These are phyloP conservation scores for Candidula unifasciata DNA, from an alignment of 2,888 invertebrate genomes.

Conservation along the genomic window DNA sequence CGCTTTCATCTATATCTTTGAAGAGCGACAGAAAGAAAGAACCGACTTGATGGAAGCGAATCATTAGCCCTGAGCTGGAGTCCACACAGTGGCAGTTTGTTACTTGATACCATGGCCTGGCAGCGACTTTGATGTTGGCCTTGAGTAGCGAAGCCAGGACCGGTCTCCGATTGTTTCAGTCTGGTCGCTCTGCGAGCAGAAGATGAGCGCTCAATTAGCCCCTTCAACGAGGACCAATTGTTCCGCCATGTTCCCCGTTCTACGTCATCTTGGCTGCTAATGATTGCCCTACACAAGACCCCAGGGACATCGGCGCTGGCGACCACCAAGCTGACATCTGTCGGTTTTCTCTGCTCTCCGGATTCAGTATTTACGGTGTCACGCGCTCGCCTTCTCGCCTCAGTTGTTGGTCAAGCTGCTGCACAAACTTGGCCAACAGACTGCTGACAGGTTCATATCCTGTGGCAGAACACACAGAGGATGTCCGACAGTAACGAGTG, in stretches of 20 bases:
- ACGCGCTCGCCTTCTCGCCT: conserved; percentile 30
- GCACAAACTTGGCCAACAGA: no score
- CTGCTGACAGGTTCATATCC: no score
- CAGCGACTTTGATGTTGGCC: not conserved
- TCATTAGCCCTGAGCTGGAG: no score
- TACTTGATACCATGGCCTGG: not conserved
- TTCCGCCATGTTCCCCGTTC: conserved; percentile 40
- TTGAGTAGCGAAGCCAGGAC: not conserved
- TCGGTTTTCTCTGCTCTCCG: conserved; percentile 36
- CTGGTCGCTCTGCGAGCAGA: not conserved
- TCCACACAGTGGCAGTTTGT: not conserved
- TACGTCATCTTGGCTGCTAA: conserved; percentile 48
- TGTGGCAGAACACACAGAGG: no score
- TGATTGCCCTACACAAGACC: conserved; percentile 21
- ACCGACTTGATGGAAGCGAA: no score
- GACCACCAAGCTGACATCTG: conserved; percentile 49
- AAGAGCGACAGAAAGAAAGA: no score
- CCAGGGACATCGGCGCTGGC: not conserved
- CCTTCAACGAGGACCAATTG: conserved; percentile 39
- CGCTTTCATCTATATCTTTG: no score
- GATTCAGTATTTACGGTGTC: conserved; percentile 52
- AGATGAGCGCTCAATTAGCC: conserved; percentile 49
- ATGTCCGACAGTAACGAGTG: no score
- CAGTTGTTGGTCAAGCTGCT: not conserved
- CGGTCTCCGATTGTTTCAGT: conserved; percentile 39